Evolutionary conservation across 1,140 invertebrate species (phyloP), one percentile per base, ranked within the genome.

Genomic region (Mya arenaria): DNA sequence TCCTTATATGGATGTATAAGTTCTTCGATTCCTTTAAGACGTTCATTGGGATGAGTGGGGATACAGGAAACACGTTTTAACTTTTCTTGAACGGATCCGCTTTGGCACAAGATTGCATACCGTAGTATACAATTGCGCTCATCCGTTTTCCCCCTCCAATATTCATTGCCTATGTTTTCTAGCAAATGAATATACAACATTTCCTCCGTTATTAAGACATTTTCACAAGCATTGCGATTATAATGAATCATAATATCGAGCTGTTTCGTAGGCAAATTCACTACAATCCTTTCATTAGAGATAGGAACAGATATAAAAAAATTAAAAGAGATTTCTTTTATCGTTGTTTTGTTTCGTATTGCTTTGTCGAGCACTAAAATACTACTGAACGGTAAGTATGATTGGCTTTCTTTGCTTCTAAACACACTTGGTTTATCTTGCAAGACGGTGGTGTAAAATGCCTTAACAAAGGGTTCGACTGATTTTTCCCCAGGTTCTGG

Each of bases 41-140:
- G 17, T 25, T 63, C 62, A 44, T 65, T 55, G 32, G 82, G 73
- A 17, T 55, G 36, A 0, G 65, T 71, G 30, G 82, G 82, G 39
- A 79, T 84, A 44, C 83, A 80, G 34, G 32, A 19, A 0, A 13
- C 68, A 30, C 13, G 44, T 37, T 44, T 13, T 8, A 75, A 19
- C 32, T 32, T 41, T 17, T 58, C 5, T 25, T 44, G 25, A 17
- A 84, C 25, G 28, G 3, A 17, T 17, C 23, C 23, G 60, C 8
- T 36, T 28, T 34, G 32, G 1, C 5, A 25, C 36, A 30, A 37
- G 4, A 79, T 41, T 19, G 69, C 60, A 72, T 34, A 55, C 3
- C 58, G 15, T 23, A 68, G 19, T 10, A 80, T 15, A n/a, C 28
- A 44, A 30, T 73, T 69, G 1, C 68, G 52, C 23, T 55, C 68